Evolutionary conservation across 2,113 vertebrate genomes (phyloP).

Genomic region (Turnix velox): DNA sequence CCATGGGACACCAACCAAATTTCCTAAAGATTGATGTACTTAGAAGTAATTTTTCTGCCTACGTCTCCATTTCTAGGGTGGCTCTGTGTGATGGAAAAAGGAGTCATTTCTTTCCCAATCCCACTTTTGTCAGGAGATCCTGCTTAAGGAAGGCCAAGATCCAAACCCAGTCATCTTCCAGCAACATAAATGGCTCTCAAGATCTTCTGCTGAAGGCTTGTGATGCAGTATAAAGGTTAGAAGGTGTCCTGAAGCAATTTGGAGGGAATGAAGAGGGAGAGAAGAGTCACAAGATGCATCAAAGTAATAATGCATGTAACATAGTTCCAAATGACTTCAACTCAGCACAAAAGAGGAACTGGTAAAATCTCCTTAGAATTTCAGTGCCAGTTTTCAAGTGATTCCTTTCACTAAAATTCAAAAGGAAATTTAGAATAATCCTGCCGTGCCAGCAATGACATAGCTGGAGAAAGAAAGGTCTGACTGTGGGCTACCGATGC

Average conservation of each 20-base stretch:
- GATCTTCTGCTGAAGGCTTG: slow-evolving; percentile 59
- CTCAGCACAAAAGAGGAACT: slow-evolving; percentile 16
- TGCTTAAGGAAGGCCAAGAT: slow-evolving; percentile 63
- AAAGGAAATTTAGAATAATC: slow-evolving; percentile 23
- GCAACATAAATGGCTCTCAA: slow-evolving; percentile 53
- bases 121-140: slow-evolving; percentile 54
- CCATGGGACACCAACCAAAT: background rate
- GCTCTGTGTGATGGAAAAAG: slow-evolving; percentile 46
- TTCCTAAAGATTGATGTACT: background rate
- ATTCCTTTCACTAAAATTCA: background rate
- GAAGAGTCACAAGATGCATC: slow-evolving; percentile 57
- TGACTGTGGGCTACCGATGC: background rate
- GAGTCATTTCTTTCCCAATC: slow-evolving; percentile 59
- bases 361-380: slow-evolving; percentile 26
- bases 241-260: slow-evolving; percentile 64
- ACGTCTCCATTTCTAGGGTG: slow-evolving; percentile 29
- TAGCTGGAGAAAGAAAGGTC: slow-evolving; percentile 12
- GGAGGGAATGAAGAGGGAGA: slow-evolving; percentile 64
- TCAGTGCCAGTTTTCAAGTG: background rate
- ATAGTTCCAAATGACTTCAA: slow-evolving; percentile 59
- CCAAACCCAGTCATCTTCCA: slow-evolving; percentile 66
- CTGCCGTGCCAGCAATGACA: background rate
- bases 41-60: slow-evolving; percentile 36
- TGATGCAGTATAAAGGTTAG: slow-evolving; percentile 56
- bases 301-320: slow-evolving; percentile 13